Evolutionary conservation across 53 echinoderm and acorn worm genomes (phyloP).

Genomic region (Hippasteria phrygiana): DNA sequence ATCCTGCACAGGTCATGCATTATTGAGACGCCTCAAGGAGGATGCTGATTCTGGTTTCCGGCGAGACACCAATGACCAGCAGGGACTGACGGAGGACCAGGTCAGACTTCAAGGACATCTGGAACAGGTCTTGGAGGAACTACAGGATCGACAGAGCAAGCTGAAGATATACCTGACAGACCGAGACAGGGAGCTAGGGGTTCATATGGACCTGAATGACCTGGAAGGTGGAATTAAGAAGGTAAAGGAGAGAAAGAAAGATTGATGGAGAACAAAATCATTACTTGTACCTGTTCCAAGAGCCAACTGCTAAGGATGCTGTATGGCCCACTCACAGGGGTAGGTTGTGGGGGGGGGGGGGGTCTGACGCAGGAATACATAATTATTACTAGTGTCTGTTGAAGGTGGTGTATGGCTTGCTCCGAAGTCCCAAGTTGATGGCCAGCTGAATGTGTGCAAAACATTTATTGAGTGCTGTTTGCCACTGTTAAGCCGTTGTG

Average conservation of each 20-base stretch:
- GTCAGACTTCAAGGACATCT: constrained; percentile 77
- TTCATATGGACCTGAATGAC: constrained; percentile 81
- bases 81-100: constrained; percentile 79
- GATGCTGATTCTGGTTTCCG: constrained; percentile 87
- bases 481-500: no score
- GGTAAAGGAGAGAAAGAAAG: constrained; percentile 57
- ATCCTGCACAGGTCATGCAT: constrained; percentile 73
- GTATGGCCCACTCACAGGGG: no score
- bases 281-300: no score
- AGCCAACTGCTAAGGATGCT: no score
- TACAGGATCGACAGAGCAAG: constrained; percentile 87
- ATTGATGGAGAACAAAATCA: no score
- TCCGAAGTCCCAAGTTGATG: no score
- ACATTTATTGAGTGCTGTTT: no score
- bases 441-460: no score
- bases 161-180: constrained; percentile 88
- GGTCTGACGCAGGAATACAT: no score
- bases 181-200: constrained; percentile 82
- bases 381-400: no score
- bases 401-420: no score
- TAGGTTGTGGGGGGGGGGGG: no score
- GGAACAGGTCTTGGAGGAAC: constrained; percentile 68
- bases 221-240: constrained; percentile 91
- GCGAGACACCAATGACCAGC: constrained; percentile 67
- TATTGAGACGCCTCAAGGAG: constrained; percentile 79